phyloP scores from a whole-genome alignment of 2,888 invertebrate genomes.

The Epicampocera succincta region DNA sequence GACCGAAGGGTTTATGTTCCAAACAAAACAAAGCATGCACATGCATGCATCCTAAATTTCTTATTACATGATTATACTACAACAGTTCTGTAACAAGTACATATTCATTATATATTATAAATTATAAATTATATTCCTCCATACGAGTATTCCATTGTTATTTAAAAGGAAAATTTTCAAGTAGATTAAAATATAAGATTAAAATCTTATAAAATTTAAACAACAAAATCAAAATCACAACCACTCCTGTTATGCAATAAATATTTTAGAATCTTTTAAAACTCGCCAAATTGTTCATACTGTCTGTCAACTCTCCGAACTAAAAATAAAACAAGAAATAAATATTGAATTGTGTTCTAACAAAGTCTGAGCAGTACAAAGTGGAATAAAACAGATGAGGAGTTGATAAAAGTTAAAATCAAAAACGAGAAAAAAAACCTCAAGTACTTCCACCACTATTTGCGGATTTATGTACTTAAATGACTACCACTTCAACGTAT shows the following conservation, averaged over 20 bases:
- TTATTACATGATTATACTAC: no score
- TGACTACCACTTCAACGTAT: conserved; percentile 52
- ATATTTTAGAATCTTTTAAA: not conserved
- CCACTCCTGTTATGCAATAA: not conserved
- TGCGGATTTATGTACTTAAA: conserved; percentile 52
- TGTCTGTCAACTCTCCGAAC: not conserved
- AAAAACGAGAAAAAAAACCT: not conserved
- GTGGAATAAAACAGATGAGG: conserved; percentile 37
- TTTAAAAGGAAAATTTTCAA: no score
- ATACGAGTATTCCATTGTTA: no score
- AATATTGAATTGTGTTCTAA: conserved; percentile 33
- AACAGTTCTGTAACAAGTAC: no score
- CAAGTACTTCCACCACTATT: conserved; percentile 35
- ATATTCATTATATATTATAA: no score
- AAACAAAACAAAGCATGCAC: no score
- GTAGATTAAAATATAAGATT: no score
- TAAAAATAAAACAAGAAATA: conserved; percentile 6
- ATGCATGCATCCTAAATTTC: no score
- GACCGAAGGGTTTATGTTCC: no score
- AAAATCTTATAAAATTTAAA: no score
- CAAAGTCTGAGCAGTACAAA: conserved; percentile 17
- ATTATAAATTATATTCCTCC: no score
- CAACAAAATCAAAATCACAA: no score
- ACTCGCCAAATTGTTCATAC: conserved; percentile 12
- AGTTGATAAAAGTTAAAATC: conserved; percentile 16